Base-by-base conservation (phyloP, 2,797 vertebrate genomes). In the Antennarius maculatus region DNA sequence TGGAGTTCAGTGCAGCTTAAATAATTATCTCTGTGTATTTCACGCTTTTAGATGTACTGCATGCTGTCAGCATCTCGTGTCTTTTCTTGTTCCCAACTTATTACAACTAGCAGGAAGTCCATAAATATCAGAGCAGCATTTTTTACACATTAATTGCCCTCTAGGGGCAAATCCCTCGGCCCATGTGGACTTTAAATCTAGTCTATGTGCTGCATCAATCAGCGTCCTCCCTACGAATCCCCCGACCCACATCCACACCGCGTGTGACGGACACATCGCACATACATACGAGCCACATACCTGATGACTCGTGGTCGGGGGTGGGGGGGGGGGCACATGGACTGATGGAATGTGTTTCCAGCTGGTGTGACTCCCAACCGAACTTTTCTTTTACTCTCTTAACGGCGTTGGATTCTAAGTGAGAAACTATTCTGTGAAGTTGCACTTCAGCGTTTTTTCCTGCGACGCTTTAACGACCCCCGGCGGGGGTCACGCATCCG, bases 331-430 rank as follows among this genome's bases (percentile, higher is more conserved):
- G 15, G 63, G 63, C 53, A 68, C 66, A 61, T 47, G n/a, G 74
- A 81, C 81, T 80, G 78, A 79, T 77, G 82, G 80, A 67, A 79
- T 45, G 52, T 47, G 73, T 89, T 91, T 89, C 86, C 88, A 86
- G 71, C 68, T 58, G 74, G 37, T 14, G 57, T 61, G 18, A 65
- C 52, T 71, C 61, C 37, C 54, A 4, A 45, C 28, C 48, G 66
- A 27, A 72, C 18, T 37, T 29, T 71, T 62, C 55, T 53, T 64
- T 69, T 61, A 48, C 12, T 34, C 29, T 51, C 54, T 54, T 49
- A 39, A 23, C 23, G 23, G 23, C 23, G 42, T 49, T 79, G 34
- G 23, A 39, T 9, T 59, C 54, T 53, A 68, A 53, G 54, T 58
- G 54, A 79, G 46, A 78, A 70, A 43, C n/a, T 49, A 59, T 3